Evolutionary conservation across 1,140 invertebrate species (phyloP), one percentile per base, ranked within the genome.

Genomic region (Latrodectus geometricus): DNA sequence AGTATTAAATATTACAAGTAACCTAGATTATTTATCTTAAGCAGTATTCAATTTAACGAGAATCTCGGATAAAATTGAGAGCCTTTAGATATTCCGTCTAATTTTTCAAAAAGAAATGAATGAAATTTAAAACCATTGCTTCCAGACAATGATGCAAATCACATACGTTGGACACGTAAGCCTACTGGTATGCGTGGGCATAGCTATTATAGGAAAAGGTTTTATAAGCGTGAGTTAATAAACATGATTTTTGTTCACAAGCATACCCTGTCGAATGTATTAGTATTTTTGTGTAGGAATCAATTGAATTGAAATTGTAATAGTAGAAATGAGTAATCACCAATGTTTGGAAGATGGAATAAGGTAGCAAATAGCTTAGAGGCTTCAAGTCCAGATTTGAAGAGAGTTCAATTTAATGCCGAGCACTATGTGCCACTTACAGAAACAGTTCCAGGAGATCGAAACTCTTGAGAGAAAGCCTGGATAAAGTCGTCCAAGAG

Each of bases 321-420:
- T 5, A 48, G 70, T 73, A 48, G 17, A 73, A 73, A 73, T 73
- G 17, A 73, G 70, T 48, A 48, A 73, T 23, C 35, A 73, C 11
- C 20, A 73, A 48, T 9, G 20, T 73, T 73, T 73, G 35, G 70
- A 73, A 23, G 20, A 35, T 73, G 21, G 70, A 73, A 23, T 73
- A 21, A 23, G 7, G 70, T 48, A 9, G 21, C 23, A 9, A 73
- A 73, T 73, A 9, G 5, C 23, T 8, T 9, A 48, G 23, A 73
- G 35, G 20, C 70, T 23, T 73, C 9, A 48, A 48, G 70, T 73
- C 70, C 70, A 73, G 12, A 23, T 73, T 73, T 73, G 21, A 23
- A 73, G 70, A 73, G 70, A 23, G 35, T 73, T 73, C 70, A 23
- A 23, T 73, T 73, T 73, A 73, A 73, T 23, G 35, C 70, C 20